A percentile compares a stretch with the other conserved stretches of the same genome.
Evolutionary conservation across 2,888 invertebrate species (phyloP).

Genomic region (Poecilus cupreus): DNA sequence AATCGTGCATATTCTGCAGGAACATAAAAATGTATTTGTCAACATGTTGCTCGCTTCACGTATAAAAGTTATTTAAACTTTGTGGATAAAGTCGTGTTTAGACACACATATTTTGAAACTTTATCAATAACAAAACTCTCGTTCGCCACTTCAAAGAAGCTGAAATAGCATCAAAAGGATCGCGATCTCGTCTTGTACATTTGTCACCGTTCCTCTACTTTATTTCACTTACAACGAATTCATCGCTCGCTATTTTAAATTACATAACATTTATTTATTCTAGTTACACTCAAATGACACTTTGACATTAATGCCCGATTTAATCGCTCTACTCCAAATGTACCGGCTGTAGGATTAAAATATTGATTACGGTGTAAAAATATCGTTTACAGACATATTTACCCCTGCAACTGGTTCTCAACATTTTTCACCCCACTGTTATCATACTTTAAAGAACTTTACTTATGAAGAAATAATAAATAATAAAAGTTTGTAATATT

Average conservation of each 20-base stretch:
- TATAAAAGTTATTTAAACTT: slow-evolving; percentile 11
- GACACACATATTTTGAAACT: slow-evolving; percentile 6
- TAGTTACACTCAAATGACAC: neutral
- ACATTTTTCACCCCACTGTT: no score
- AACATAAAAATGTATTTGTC: no score
- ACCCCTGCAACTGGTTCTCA: no score
- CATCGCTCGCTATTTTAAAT: neutral
- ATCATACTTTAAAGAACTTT: no score
- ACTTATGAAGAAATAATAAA: no score
- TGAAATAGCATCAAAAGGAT: slow-evolving; percentile 20
- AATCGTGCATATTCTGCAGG: no score
- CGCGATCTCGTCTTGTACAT: neutral
- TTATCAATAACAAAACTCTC: slow-evolving; percentile 36
- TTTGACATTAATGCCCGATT: neutral
- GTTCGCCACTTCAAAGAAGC: slow-evolving; percentile 12
- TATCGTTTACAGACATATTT: no score
- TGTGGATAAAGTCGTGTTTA: neutral
- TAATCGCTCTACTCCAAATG: no score
- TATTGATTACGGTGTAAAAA: no score
- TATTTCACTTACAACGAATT: neutral
- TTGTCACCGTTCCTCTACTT: neutral
- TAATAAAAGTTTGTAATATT: no score
- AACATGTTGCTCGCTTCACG: no score
- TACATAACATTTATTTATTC: neutral
- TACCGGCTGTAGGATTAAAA: no score